Base-by-base conservation (phyloP, 2,888 invertebrate genomes). In the Didymodactylos carnosus region DNA sequence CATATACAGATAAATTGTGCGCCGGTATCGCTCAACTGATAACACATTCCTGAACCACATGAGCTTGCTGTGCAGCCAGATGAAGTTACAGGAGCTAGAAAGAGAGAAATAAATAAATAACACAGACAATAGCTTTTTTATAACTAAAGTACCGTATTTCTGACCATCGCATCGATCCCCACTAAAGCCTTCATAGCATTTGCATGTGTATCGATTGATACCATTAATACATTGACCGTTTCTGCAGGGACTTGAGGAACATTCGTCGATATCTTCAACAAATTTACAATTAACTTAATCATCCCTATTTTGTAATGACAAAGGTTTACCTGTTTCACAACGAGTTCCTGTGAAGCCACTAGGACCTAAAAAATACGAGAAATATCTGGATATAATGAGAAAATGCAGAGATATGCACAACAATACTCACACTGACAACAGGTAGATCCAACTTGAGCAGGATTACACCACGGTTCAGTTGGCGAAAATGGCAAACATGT, bases 291-390 rank as follows among this genome's bases (percentile, higher is more conserved):
- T 10, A n/a, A 8, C 11, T 5, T 16, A 19, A 49, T 16, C 23
- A 8, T 11, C 11, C n/a, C 6, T 27, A 3, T 14, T 49, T 23
- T 16, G 23, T 25, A 6, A 10, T 6, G 29, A 29, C 14, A 13
- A n/a, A 27, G 40, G n/a, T 35, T n/a, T 35, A 73, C 73, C 73
- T 53, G 35, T 71, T 72, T 74, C 74, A 27, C 74, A 74, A 69
- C 74, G 53, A 14, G n/a, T 16, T 7, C 74, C 74, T 25, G 74
- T 71, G 29, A 71, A 74, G 39, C 41, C 71, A 39, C 71, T 71
- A 23, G 62, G 35, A 29, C 62, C 62, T 62, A 35, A 6, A 0
- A 19, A 19, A 62, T 19, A 3, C 10, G 35, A 62, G 35, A 19
- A 6, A n/a, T n/a, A n/a, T n/a, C n/a, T n/a, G n/a, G n/a, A n/a